These are phyloP conservation scores for Procambarus virginalis DNA, from an alignment of 1,140 invertebrate genomes.

Conservation along the genomic window DNA sequence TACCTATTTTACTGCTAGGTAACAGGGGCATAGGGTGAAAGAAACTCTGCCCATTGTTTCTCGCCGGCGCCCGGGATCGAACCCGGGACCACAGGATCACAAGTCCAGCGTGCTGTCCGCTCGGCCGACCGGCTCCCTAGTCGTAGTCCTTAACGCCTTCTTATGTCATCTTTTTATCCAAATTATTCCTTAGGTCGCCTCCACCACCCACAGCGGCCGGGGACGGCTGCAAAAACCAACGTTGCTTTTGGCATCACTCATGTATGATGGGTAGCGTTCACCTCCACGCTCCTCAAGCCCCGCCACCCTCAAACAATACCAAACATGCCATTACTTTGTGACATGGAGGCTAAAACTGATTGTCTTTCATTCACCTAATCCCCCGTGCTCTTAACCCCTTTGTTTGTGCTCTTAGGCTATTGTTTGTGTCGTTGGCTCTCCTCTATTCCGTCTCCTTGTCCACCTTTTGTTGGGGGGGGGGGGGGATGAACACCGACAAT, in stretches of 20 bases:
- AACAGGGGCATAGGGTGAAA: too few relatives aligned
- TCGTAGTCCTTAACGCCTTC: too few relatives aligned
- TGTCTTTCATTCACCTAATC: slow-evolving; percentile 46
- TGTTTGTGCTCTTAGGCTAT: not conserved
- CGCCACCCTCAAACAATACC: not conserved
- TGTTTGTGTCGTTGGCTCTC: not conserved
- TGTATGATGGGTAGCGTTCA: not conserved
- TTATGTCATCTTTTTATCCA: too few relatives aligned
- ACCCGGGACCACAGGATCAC: too few relatives aligned
- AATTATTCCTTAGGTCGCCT: too few relatives aligned
- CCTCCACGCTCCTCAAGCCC: not conserved
- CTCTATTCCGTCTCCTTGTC: not conserved
- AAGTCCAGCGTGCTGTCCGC: too few relatives aligned
- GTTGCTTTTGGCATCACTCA: not conserved
- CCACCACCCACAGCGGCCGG: too few relatives aligned
- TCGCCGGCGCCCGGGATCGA: too few relatives aligned
- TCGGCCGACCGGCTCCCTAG: too few relatives aligned
- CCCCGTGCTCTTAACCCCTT: slow-evolving; percentile 13
- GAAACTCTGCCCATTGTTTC: too few relatives aligned
- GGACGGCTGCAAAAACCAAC: too few relatives aligned
- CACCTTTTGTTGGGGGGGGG: not conserved
- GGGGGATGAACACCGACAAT: not conserved
- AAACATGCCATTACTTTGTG: not conserved
- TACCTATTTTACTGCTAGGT: too few relatives aligned
- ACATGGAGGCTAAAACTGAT: not conserved